phyloP scores from a whole-genome alignment of 2,113 vertebrate species.

The Oceanites oceanicus region DNA sequence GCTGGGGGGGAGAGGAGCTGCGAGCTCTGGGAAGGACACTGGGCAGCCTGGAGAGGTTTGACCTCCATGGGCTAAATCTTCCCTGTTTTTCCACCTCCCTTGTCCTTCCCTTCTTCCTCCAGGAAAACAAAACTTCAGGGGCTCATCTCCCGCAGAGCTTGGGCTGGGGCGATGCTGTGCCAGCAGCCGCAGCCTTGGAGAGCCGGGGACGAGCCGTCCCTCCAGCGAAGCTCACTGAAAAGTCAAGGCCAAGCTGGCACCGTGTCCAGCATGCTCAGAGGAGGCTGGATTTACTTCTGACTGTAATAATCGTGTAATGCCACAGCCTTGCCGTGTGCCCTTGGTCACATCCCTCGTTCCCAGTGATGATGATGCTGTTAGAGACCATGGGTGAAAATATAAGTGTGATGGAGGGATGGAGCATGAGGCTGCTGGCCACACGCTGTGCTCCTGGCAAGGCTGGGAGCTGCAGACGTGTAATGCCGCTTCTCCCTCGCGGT shows the following conservation, averaged over 20 bases:
- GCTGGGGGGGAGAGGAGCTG: not conserved
- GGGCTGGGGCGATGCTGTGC: not conserved
- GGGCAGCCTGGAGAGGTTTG: not conserved
- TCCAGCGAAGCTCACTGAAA: not conserved
- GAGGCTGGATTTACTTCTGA: not conserved
- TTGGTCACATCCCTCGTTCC: not conserved
- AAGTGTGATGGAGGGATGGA: not conserved
- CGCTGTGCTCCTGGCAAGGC: conserved; percentile 13
- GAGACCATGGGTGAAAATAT: not conserved
- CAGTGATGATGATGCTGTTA: not conserved
- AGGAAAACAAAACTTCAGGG: not conserved
- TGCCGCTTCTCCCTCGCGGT: not conserved
- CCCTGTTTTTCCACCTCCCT: not conserved
- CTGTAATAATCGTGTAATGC: not conserved
- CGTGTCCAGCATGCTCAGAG: not conserved
- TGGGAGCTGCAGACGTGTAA: not conserved
- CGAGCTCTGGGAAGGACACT: not conserved
- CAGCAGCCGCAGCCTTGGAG: conserved; percentile 7
- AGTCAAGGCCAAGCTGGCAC: conserved; percentile 20
- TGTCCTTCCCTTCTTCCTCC: not conserved
- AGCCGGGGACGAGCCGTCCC: not conserved
- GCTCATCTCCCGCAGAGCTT: not conserved
- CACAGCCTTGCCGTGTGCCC: not conserved
- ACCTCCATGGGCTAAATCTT: not conserved
- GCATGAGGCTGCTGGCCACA: not conserved